Evolutionary conservation across 2,888 invertebrate species (phyloP), one percentile per base, ranked within the genome.

Genomic region (Chaitophorus viminalis): DNA sequence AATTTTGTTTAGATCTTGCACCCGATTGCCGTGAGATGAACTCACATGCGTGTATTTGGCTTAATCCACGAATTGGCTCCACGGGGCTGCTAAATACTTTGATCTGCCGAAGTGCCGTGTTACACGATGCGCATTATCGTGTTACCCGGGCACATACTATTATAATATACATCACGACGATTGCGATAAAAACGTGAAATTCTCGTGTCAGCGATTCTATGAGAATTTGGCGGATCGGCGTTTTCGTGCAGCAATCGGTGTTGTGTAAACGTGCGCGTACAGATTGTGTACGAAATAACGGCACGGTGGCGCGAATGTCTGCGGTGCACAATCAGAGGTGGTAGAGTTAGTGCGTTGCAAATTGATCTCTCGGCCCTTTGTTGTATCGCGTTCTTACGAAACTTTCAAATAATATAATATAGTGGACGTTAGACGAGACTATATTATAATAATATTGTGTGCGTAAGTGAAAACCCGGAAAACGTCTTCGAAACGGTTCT

Each of bases 121-220:
- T 78, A n/a, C n/a, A 60, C 78, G 78, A 9, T 6, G 6, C 9
- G 33, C 33, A 8, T 78, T 60, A 60, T 60, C 54, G 78, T 17
- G 21, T 60, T 25, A 78, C n/a, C n/a, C 54, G 31, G 31, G 33
- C n/a, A 46, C 46, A 14, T 46, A 14, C 46, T 1, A 25, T 60
- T 60, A 60, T 3, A 60, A 9, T 25, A n/a, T n/a, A n/a, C n/a
- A 3, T 21, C 60, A 3, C n/a, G 33, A 60, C 25, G 25, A 78
- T 78, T 60, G 33, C 33, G 33, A 78, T 78, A 78, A 78, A 60
- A 60, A 78, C 60, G n/a, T n/a, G 54, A 78, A 78, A 78, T 60
- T 33, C 78, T 60, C 33, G 60, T 60, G 60, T 78, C 60, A 78
- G 54, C 60, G 33, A 60, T 77, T 77, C 52, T 11, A 11, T 29